phyloP scores from a whole-genome alignment of 30 jellyfish, hydroid and myxozoan genomes.

The Aurelia aurita region DNA sequence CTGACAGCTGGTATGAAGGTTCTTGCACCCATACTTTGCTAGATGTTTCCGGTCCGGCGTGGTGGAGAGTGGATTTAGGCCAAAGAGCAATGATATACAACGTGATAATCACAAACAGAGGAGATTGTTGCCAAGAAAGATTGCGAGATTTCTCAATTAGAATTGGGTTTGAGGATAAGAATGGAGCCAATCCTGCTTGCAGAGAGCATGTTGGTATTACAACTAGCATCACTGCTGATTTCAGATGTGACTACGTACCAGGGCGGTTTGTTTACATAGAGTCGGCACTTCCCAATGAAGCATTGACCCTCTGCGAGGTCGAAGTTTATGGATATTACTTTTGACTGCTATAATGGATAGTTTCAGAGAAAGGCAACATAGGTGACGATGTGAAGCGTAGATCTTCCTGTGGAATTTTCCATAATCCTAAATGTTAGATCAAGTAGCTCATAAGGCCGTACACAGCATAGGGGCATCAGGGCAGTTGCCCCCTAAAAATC shows the following conservation, averaged over 20 bases:
- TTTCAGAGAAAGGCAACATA: too few species aligned
- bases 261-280: constrained; percentile 7
- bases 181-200: constrained; percentile 10
- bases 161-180: background rate
- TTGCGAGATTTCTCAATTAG: constrained; percentile 9
- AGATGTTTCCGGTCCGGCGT: background rate
- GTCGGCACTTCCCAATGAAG: background rate
- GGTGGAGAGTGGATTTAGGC: constrained; percentile 16
- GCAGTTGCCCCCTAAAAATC: too few species aligned
- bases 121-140: too few species aligned
- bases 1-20: too few species aligned
- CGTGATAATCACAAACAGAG: constrained; percentile 17
- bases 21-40: too few species aligned
- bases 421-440: too few species aligned
- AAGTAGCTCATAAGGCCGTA: too few species aligned
- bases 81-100: background rate
- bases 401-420: too few species aligned
- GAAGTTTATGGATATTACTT: constrained; percentile 12
- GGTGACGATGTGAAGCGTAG: too few species aligned
- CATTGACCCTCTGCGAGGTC: constrained; percentile 1
- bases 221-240: background rate
- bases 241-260: background rate
- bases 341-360: background rate
- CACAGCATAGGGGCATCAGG: too few species aligned
- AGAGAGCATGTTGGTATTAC: background rate